Evolutionary conservation across 92 coral and sea anemone genomes (phyloP).

Genomic region (Bergia puertoricense): DNA sequence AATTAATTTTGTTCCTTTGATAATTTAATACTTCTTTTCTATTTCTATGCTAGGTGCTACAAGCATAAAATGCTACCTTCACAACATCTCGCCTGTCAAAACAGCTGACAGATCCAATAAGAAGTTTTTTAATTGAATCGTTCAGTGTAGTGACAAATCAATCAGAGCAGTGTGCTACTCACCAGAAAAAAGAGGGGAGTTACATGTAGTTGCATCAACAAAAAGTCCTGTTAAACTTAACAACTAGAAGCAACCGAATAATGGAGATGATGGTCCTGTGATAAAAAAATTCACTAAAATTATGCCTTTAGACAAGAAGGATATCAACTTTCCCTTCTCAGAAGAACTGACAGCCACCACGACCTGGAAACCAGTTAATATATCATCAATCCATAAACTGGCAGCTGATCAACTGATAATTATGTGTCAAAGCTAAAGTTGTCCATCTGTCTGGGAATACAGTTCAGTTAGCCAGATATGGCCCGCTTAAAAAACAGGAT

Average conservation of each 20-base stretch:
- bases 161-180: constrained; percentile 63
- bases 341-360: constrained; percentile 46
- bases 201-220: constrained; percentile 48
- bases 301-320: constrained; percentile 48
- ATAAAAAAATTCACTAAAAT: constrained; percentile 52
- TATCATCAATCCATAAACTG: constrained; percentile 52
- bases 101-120: constrained; percentile 53
- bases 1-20: too few species aligned
- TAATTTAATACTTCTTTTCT: too few species aligned
- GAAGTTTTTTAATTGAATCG: constrained; percentile 57
- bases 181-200: constrained; percentile 55
- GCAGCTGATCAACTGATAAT: constrained; percentile 52
- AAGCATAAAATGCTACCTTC: constrained; percentile 55
- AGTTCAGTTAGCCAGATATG: constrained; percentile 41
- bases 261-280: constrained; percentile 34
- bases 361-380: constrained; percentile 51
- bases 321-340: constrained; percentile 47
- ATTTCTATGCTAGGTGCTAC: constrained; percentile 24
- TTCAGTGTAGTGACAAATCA: constrained; percentile 57
- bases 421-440: constrained; percentile 47
- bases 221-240: constrained; percentile 52
- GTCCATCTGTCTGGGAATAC: constrained; percentile 41
- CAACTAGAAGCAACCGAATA: constrained; percentile 40
- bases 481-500: constrained; percentile 41
- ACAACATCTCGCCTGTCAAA: constrained; percentile 52